Percentiles rank a stretch among this genome's conserved stretches.
Conservation (phyloP, 2,888 invertebrate species). For the Nomada lathburiana region DNA sequence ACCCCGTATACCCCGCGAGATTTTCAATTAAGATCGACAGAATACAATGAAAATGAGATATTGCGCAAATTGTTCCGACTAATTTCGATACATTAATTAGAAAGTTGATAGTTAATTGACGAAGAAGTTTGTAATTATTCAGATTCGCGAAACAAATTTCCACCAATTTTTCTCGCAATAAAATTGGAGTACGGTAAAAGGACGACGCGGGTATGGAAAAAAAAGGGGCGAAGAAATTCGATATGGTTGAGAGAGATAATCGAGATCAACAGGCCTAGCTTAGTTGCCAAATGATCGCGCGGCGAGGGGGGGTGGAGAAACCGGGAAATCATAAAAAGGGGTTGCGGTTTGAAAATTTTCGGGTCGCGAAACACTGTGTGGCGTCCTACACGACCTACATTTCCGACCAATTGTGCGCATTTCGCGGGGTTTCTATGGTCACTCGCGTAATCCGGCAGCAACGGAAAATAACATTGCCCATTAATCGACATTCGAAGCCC, state of each 20-base stretch:
- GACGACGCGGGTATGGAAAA: neutral
- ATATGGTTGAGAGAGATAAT: conserved; percentile 29
- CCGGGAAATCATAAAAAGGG: neutral
- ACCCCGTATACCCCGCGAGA: too few species aligned
- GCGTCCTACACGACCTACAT: conserved; percentile 64
- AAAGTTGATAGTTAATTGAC: too few species aligned
- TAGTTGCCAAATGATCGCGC: conserved; percentile 15
- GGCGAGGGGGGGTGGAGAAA: neutral
- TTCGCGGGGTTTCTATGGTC: conserved; percentile 74
- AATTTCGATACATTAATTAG: too few species aligned
- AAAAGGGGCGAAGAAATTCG: conserved; percentile 3
- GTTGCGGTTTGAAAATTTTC: conserved; percentile 53
- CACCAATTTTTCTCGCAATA: too few species aligned
- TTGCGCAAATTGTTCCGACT: too few species aligned
- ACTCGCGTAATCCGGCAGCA: conserved; percentile 73
- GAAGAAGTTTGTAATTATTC: too few species aligned
- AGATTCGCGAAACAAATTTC: too few species aligned
- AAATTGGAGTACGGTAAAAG: too few species aligned
- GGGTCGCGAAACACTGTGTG: conserved; percentile 54
- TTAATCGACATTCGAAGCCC: conserved; percentile 71
- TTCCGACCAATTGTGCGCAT: conserved; percentile 60
- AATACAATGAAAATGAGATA: too few species aligned
- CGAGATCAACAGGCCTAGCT: conserved; percentile 37
- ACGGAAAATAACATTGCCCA: conserved; percentile 54
- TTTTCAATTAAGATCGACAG: too few species aligned